Percentiles rank a stretch among this genome's conserved stretches.
phyloP scores from a whole-genome alignment of 1,140 invertebrate genomes.

The Euwallacea fornicatus region DNA sequence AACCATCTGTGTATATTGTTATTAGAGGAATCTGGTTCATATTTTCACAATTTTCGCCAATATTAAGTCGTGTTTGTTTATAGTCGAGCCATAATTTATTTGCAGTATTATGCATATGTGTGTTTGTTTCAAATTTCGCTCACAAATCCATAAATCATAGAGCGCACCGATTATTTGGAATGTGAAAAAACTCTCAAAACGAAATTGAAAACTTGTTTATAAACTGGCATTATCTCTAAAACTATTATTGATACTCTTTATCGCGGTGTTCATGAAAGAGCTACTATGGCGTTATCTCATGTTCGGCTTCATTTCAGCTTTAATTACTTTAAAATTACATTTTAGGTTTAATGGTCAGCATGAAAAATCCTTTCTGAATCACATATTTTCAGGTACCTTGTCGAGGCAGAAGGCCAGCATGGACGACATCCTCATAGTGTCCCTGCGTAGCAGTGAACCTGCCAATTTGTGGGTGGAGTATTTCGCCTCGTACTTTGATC shows the following conservation, averaged over 20 bases:
- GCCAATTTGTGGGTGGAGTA: slow-evolving; percentile 78
- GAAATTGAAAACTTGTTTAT: not conserved
- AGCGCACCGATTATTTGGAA: no score
- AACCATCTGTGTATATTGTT: slow-evolving; percentile 16
- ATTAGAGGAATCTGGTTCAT: slow-evolving; percentile 9
- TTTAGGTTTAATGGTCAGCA: not conserved
- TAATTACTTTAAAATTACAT: slow-evolving; percentile 17
- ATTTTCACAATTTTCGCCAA: slow-evolving; percentile 22
- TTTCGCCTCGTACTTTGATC: slow-evolving; percentile 76
- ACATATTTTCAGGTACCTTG: slow-evolving; percentile 43
- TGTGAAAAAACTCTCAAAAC: not conserved
- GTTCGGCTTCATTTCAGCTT: not conserved
- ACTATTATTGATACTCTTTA: slow-evolving; percentile 1
- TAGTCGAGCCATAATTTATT: not conserved
- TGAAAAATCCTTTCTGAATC: no score
- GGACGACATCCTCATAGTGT: slow-evolving; percentile 80
- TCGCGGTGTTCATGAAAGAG: slow-evolving; percentile 1
- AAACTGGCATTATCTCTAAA: not conserved
- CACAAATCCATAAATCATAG: not conserved
- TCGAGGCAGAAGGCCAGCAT: slow-evolving; percentile 57
- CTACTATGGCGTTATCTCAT: slow-evolving; percentile 5
- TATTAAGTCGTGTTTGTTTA: slow-evolving; percentile 6
- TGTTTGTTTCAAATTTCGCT: not conserved
- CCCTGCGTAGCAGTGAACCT: slow-evolving; percentile 71
- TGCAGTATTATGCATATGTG: slow-evolving; percentile 4